These are phyloP conservation scores for Haliclona indistincta DNA, from an alignment of 37 sponge, comb jelly and placozoan species.

Conservation along the genomic window DNA sequence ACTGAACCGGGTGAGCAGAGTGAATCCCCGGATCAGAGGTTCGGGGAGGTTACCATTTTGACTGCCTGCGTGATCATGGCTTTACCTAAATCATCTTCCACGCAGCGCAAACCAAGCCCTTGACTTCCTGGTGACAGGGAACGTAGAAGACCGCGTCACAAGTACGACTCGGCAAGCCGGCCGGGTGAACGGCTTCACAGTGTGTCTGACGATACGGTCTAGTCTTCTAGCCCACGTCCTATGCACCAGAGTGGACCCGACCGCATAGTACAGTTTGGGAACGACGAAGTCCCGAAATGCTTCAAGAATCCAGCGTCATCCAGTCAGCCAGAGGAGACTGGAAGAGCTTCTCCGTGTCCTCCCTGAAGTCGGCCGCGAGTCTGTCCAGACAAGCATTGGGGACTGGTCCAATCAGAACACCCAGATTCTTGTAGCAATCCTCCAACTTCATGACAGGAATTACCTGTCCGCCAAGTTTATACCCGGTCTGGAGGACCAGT, in stretches of 20 bases:
- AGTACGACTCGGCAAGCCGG: too few species aligned
- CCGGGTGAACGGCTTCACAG: neutral
- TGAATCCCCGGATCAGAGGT: too few species aligned
- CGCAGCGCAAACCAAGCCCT: too few species aligned
- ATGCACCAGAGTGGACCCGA: neutral
- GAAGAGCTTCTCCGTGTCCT: neutral
- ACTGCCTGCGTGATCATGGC: too few species aligned
- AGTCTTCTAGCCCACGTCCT: neutral
- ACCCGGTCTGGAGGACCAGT: neutral
- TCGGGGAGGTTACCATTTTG: too few species aligned
- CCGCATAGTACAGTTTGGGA: neutral
- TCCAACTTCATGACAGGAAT: neutral
- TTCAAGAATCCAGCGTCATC: neutral
- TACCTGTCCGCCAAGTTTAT: neutral
- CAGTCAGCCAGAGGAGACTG: constrained; percentile 6
- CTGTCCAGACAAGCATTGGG: neutral
- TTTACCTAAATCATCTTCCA: too few species aligned
- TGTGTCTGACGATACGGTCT: neutral
- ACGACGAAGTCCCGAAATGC: constrained; percentile 1
- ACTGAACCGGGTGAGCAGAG: too few species aligned
- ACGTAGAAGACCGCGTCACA: too few species aligned
- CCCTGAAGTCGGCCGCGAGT: neutral
- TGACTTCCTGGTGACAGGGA: too few species aligned
- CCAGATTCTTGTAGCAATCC: neutral
- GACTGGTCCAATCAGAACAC: neutral